Conservation (phyloP, 2,888 invertebrate genomes). For the Acrobasis consociella region DNA sequence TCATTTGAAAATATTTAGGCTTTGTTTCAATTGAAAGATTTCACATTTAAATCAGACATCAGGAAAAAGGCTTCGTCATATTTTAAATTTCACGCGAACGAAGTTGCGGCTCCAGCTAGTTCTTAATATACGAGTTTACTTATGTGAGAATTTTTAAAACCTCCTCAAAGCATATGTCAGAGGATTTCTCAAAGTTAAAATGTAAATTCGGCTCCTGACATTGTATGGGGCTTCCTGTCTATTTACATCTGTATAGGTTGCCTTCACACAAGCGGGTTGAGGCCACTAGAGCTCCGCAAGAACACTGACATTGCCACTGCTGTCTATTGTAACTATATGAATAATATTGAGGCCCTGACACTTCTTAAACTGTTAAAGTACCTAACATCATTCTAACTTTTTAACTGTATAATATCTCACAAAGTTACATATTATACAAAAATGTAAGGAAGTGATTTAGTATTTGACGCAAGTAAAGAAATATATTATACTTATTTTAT, state of each 20-base stretch:
- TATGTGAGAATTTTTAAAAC: not conserved
- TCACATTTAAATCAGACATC: too few relatives aligned
- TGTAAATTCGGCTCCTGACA: slow-evolving; percentile 56
- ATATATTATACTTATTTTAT: too few relatives aligned
- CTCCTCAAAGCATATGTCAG: not conserved
- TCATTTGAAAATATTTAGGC: too few relatives aligned
- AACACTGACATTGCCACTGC: slow-evolving; percentile 36
- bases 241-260: slow-evolving; percentile 73
- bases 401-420: not conserved
- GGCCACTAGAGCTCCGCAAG: slow-evolving; percentile 57
- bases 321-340: slow-evolving; percentile 34
- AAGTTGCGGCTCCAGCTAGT: too few relatives aligned
- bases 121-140: too few relatives aligned
- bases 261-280: slow-evolving; percentile 78
- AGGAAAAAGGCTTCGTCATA: too few relatives aligned
- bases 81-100: too few relatives aligned
- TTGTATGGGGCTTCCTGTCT: slow-evolving; percentile 75
- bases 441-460: too few relatives aligned
- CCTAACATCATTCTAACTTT: slow-evolving; percentile 3
- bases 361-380: slow-evolving; percentile 15
- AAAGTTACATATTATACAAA: too few relatives aligned
- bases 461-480: too few relatives aligned
- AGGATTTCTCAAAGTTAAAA: slow-evolving; percentile 27
- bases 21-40: too few relatives aligned
- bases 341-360: slow-evolving; percentile 22